Percentiles rank a stretch among this genome's conserved stretches.
These are phyloP conservation scores for Netelia virgata DNA, from an alignment of 2,888 invertebrate species.

Conservation along the genomic window DNA sequence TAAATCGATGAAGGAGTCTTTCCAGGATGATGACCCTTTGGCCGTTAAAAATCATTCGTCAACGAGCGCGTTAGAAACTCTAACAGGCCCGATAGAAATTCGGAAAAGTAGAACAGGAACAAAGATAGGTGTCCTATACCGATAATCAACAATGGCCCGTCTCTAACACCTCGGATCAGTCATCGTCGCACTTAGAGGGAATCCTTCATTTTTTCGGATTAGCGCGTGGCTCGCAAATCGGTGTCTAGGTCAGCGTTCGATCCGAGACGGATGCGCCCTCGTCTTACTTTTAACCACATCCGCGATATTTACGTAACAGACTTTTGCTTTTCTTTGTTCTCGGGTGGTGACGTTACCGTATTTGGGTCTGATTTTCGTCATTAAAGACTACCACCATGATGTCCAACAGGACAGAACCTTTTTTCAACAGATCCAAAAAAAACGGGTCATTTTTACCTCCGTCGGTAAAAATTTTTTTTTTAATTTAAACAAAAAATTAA, in stretches of 20 bases:
- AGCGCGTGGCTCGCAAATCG: conserved; percentile 50
- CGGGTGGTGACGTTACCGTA: background rate
- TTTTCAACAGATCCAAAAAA: too few species aligned
- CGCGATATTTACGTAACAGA: conserved; percentile 37
- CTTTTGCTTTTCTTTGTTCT: conserved; percentile 54
- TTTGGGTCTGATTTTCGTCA: background rate
- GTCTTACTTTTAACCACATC: conserved; percentile 41
- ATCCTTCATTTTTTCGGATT: conserved; percentile 56
- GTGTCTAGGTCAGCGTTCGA: conserved; percentile 69
- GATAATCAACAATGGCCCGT: conserved; percentile 48
- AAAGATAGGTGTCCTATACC: conserved; percentile 71
- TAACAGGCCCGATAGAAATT: conserved; percentile 51
- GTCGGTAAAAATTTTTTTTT: too few species aligned
- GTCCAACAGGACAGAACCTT: too few species aligned
- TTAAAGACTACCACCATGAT: too few species aligned
- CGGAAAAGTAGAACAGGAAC: conserved; percentile 75
- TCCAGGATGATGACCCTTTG: background rate
- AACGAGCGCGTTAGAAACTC: background rate
- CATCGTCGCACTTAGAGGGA: conserved; percentile 44
- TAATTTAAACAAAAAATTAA: too few species aligned
- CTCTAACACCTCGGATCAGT: conserved; percentile 26
- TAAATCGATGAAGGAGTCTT: too few species aligned
- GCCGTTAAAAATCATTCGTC: background rate
- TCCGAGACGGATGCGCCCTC: conserved; percentile 48
- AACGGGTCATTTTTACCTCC: too few species aligned